Conservation (phyloP, 1,140 invertebrate genomes). For the Drosophila nannoptera region DNA sequence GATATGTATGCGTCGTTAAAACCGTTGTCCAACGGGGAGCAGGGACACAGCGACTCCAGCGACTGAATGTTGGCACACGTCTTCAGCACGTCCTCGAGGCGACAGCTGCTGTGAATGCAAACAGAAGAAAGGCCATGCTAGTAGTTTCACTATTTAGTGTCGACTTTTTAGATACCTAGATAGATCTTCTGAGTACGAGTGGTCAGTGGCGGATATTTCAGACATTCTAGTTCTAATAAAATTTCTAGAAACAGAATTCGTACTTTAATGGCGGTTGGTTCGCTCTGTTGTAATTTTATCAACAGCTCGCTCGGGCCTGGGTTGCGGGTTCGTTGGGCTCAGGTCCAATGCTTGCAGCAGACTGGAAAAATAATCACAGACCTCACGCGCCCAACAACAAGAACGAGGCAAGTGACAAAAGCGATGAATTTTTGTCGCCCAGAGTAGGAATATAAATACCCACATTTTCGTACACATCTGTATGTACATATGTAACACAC, state of each 20-base stretch:
- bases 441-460: conserved; percentile 3
- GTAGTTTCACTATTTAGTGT: background rate
- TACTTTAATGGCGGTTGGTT: conserved; percentile 1
- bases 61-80: conserved; percentile 69
- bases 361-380: conserved; percentile 40
- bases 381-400: conserved; percentile 18
- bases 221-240: conserved; percentile 44
- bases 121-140: background rate
- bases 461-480: background rate
- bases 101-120: conserved; percentile 41
- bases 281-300: background rate
- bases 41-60: conserved; percentile 54
- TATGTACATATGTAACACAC: background rate
- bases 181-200: conserved; percentile 64
- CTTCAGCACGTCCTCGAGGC: conserved; percentile 61
- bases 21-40: conserved; percentile 40
- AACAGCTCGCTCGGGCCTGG: background rate
- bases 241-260: conserved; percentile 20
- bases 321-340: conserved; percentile 4
- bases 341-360: conserved; percentile 33
- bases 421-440: conserved; percentile 26
- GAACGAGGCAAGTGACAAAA: conserved; percentile 39
- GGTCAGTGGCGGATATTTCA: conserved; percentile 61
- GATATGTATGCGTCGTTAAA: conserved; percentile 56
- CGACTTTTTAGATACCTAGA: conserved; percentile 37